Evolutionary conservation across 2,888 invertebrate genomes (phyloP).

Genomic region (Mayetiola destructor): DNA sequence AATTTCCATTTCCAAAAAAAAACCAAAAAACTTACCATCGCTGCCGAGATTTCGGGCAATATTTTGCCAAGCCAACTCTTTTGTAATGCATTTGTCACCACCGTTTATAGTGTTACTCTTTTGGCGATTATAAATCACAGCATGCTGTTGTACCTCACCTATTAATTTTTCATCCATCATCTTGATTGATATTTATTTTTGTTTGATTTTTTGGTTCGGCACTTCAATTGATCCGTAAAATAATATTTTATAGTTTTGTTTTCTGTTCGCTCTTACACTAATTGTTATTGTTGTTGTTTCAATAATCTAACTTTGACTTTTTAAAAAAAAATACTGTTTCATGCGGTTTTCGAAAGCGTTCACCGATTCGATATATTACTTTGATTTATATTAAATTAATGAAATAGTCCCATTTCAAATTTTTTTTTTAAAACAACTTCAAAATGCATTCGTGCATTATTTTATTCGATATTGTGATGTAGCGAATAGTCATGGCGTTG

Average conservation of each 20-base stretch:
- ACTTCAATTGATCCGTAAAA: not conserved
- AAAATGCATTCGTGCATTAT: too few species aligned
- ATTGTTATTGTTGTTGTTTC: not conserved
- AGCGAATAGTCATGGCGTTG: too few species aligned
- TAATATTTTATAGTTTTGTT: not conserved
- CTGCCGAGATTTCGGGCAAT: slow-evolving; percentile 31
- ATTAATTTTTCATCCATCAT: slow-evolving; percentile 35
- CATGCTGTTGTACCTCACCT: slow-evolving; percentile 33
- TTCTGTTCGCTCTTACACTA: not conserved
- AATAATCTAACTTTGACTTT: not conserved
- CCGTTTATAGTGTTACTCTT: slow-evolving; percentile 32
- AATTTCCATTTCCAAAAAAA: not conserved
- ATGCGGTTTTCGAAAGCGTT: too few species aligned
- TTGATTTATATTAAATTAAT: too few species aligned
- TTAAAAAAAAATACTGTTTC: not conserved
- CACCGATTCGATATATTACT: too few species aligned
- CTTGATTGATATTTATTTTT: slow-evolving; percentile 14
- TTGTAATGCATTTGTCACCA: slow-evolving; percentile 26
- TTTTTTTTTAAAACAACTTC: too few species aligned
- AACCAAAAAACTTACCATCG: slow-evolving; percentile 27
- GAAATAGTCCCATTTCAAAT: too few species aligned
- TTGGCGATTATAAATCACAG: slow-evolving; percentile 34
- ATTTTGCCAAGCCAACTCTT: slow-evolving; percentile 33
- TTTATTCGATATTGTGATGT: too few species aligned
- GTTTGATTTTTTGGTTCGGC: not conserved